phyloP scores from a whole-genome alignment of 2,888 invertebrate genomes.

The Drosophila birchii region DNA sequence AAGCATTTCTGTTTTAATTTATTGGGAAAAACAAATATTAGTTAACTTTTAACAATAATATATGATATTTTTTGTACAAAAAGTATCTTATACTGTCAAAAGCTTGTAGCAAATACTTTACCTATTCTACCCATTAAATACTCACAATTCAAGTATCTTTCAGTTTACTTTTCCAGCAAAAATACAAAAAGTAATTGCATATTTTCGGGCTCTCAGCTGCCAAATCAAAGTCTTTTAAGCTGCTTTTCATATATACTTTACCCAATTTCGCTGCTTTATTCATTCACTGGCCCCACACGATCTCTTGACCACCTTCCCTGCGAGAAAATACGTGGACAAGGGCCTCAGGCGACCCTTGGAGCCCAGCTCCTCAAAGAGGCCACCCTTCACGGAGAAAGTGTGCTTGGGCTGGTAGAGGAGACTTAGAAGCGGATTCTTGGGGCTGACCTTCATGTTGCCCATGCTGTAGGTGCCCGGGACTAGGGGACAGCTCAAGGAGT shows the following conservation, averaged over 20 bases:
- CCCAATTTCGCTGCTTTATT: neutral
- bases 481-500: slow-evolving; percentile 70
- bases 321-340: slow-evolving; percentile 60
- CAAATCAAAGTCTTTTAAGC: neutral
- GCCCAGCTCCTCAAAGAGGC: slow-evolving; percentile 56
- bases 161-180: neutral
- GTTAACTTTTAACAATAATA: neutral
- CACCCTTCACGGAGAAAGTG: slow-evolving; percentile 57
- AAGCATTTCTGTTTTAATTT: neutral
- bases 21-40: neutral
- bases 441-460: slow-evolving; percentile 64
- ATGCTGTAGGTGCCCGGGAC: slow-evolving; percentile 65
- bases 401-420: slow-evolving; percentile 61
- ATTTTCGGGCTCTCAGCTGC: neutral
- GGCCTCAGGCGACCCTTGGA: slow-evolving; percentile 29
- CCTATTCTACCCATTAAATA: neutral
- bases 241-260: neutral
- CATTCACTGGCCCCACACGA: slow-evolving; percentile 57
- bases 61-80: no score
- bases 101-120: neutral
- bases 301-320: slow-evolving; percentile 55
- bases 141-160: neutral
- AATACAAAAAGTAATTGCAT: neutral
- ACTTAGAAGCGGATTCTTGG: slow-evolving; percentile 58
- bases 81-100: neutral